Percentiles rank a stretch among this genome's conserved stretches.
These are phyloP conservation scores for Pyrgus malvae DNA, from an alignment of 2,888 invertebrate genomes.

Conservation along the genomic window DNA sequence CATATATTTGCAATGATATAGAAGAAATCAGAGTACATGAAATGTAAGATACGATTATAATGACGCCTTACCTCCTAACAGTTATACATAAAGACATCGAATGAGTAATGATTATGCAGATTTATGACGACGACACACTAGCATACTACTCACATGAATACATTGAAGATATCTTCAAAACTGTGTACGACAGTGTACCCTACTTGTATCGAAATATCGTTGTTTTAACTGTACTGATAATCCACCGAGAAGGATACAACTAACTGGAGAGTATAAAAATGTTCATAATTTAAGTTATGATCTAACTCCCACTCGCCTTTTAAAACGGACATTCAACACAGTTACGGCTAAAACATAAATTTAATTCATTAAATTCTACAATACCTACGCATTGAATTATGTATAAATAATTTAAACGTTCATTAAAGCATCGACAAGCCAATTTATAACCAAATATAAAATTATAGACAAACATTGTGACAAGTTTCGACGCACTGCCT, in stretches of 20 bases:
- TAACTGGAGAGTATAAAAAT: neutral
- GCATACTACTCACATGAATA: slow-evolving; percentile 14
- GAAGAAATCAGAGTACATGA: neutral
- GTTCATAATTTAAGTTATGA: no score
- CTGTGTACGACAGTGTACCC: neutral
- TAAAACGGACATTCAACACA: no score
- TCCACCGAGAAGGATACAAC: neutral
- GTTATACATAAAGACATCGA: neutral
- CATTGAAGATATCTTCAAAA: neutral
- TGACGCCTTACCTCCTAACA: neutral
- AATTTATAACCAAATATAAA: neutral
- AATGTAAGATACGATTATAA: neutral
- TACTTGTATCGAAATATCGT: slow-evolving; percentile 9
- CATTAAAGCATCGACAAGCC: slow-evolving; percentile 14
- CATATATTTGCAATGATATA: neutral
- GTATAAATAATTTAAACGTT: no score
- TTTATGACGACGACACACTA: slow-evolving; percentile 15
- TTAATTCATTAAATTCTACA: neutral
- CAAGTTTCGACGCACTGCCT: slow-evolving; percentile 16
- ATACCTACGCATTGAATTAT: neutral
- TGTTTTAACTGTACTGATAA: slow-evolving; percentile 1
- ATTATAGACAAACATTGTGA: slow-evolving; percentile 16
- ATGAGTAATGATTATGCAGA: slow-evolving; percentile 3
- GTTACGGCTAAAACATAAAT: no score
- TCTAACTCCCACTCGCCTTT: no score